Percentiles rank a stretch among this genome's conserved stretches.
Evolutionary conservation across 2,113 vertebrate genomes (phyloP).

Genomic region (Leucoraja erinaceus): DNA sequence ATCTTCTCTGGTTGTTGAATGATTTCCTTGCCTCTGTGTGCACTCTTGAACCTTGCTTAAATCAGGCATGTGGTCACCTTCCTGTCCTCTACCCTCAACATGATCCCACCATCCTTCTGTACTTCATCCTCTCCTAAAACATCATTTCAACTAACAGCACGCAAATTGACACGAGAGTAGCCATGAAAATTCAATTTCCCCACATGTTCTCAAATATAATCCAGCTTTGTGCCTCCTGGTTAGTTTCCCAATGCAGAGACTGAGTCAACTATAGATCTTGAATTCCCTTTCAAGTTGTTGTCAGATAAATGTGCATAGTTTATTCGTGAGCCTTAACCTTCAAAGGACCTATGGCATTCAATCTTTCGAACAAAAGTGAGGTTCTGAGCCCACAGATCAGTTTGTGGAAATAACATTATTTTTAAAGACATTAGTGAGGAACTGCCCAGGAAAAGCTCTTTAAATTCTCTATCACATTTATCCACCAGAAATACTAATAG

Average conservation of each 20-base stretch:
- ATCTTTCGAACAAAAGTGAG: not conserved
- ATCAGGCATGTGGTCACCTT: too few relatives aligned
- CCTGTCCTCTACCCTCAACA: not conserved
- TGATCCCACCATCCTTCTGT: not conserved
- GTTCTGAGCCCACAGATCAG: not conserved
- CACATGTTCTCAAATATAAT: not conserved
- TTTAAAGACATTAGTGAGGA: not conserved
- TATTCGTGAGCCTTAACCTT: not conserved
- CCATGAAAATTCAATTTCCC: not conserved
- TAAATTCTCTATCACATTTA: not conserved
- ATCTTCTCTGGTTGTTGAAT: too few relatives aligned
- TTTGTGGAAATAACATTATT: not conserved
- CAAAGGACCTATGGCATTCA: not conserved
- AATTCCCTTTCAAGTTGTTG: not conserved
- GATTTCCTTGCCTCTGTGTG: too few relatives aligned
- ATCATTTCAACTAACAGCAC: not conserved
- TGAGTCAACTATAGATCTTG: not conserved
- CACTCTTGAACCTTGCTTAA: too few relatives aligned
- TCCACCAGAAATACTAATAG: not conserved
- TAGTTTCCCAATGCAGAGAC: not conserved
- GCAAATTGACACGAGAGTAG: not conserved
- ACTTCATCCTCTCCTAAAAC: not conserved
- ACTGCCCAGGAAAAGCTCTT: not conserved
- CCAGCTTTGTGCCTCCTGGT: not conserved
- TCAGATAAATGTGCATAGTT: not conserved